Evolutionary conservation across 1,140 invertebrate species (phyloP).

Genomic region (Neomicropteryx cornuta): DNA sequence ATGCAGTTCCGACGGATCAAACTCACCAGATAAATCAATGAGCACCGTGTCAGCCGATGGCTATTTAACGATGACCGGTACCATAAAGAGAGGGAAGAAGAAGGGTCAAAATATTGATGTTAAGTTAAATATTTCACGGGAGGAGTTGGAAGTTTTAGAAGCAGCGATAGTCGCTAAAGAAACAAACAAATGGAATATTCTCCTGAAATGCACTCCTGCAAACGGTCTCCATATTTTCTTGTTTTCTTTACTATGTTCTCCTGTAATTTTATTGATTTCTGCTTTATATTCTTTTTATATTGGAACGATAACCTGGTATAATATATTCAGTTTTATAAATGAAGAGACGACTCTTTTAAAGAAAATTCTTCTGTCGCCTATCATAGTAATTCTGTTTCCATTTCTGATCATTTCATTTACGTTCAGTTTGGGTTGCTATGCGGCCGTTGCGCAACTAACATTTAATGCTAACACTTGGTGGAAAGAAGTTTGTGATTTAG

Average conservation of each 20-base stretch:
- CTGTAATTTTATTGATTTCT: slow-evolving; percentile 51
- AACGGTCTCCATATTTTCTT: slow-evolving; percentile 57
- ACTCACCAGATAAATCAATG: slow-evolving; percentile 31
- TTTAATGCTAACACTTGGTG: slow-evolving; percentile 56
- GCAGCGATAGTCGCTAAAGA: slow-evolving; percentile 47
- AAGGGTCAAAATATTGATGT: slow-evolving; percentile 63
- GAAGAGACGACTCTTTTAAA: slow-evolving; percentile 53
- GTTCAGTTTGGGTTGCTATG: slow-evolving; percentile 53
- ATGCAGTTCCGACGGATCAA: slow-evolving; percentile 35
- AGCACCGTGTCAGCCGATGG: slow-evolving; percentile 34
- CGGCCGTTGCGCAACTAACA: slow-evolving; percentile 55
- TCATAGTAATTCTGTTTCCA: slow-evolving; percentile 60
- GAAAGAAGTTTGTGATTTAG: slow-evolving; percentile 59
- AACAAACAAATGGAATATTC: slow-evolving; percentile 41
- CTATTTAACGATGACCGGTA: slow-evolving; percentile 57
- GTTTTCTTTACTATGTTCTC: slow-evolving; percentile 52
- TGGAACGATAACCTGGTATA: slow-evolving; percentile 67
- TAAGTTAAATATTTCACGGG: slow-evolving; percentile 55
- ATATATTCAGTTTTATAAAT: slow-evolving; percentile 58
- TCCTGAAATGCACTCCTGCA: slow-evolving; percentile 42
- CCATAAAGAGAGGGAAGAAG: slow-evolving; percentile 60
- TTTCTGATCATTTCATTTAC: slow-evolving; percentile 56
- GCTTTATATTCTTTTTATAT: slow-evolving; percentile 61
- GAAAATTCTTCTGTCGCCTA: slow-evolving; percentile 49
- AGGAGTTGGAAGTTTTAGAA: slow-evolving; percentile 57